phyloP scores from a whole-genome alignment of 1,140 invertebrate genomes.

The Hyles euphorbiae region DNA sequence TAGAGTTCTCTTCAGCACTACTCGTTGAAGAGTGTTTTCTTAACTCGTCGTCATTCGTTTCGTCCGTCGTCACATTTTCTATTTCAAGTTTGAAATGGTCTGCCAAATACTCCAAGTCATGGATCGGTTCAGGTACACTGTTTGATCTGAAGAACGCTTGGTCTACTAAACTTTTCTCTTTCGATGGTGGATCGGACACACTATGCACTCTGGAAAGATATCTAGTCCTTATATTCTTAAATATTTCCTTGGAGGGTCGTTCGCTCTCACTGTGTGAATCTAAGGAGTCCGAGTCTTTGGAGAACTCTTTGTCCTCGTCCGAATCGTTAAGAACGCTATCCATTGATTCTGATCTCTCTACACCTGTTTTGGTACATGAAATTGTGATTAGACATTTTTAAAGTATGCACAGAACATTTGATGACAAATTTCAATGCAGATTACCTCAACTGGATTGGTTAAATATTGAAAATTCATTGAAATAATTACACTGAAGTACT shows the following conservation, averaged over 20 bases:
- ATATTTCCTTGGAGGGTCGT: constrained; percentile 51
- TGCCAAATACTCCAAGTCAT: constrained; percentile 19
- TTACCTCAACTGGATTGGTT: constrained; percentile 5
- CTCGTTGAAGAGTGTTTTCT: constrained; percentile 12
- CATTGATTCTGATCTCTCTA: constrained; percentile 54
- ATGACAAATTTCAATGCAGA: constrained; percentile 13
- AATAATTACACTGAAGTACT: no score
- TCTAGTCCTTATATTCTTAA: constrained; percentile 58
- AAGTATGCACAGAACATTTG: constrained; percentile 31
- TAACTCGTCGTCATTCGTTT: constrained; percentile 50
- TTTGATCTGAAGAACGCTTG: constrained; percentile 57
- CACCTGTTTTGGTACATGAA: constrained; percentile 66
- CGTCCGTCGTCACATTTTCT: constrained; percentile 55
- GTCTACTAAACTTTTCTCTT: constrained; percentile 45
- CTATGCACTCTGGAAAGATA: constrained; percentile 66
- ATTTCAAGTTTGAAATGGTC: constrained; percentile 42
- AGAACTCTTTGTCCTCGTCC: constrained; percentile 41
- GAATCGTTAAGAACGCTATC: constrained; percentile 49
- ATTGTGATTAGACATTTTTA: constrained; percentile 51
- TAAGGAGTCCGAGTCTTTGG: constrained; percentile 36
- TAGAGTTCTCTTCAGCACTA: constrained; percentile 14
- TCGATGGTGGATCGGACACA: constrained; percentile 40
- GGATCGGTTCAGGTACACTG: constrained; percentile 18
- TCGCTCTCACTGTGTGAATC: constrained; percentile 46
- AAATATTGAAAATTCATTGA: no score